Base-by-base conservation (phyloP, 2,888 invertebrate genomes). In the Pinctada fucata region DNA sequence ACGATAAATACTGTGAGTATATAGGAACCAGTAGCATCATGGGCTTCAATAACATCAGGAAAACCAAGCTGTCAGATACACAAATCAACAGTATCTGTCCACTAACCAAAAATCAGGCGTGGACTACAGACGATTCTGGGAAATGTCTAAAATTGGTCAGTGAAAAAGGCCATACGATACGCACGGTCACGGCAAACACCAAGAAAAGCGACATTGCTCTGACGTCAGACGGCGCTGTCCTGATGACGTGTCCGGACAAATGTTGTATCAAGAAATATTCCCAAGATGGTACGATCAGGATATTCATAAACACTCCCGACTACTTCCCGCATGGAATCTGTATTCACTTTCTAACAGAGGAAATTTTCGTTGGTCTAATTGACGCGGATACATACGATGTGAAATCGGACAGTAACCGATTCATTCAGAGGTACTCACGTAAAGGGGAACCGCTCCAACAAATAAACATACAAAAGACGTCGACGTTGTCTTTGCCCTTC, bases 191-290 rank as follows among this genome's bases (percentile, higher is more conserved):
- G 45, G 66, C 64, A 4, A 65, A 65, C 48, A 65, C 74, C 45
- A 65, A 66, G 66, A 65, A 66, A 16, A 66, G 74, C 8, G 74
- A 74, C 50, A 66, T 74, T 10, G 74, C 66, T 3, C 58, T 74
- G 13, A 74, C 74, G 31, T 65, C 74, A 3, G 74, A 74, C 6
- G 74, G 74, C 13, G 45, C 66, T 0, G 74, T 74, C 6, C 50
- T 74, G 6, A 49, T 74, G 10, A 49, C 74, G 2, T 74, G 74
- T 66, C 74, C 74, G 5, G 74, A 74, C 10, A 49, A 65, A 66
- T 74, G n/a, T 50, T 74, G 74, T 31, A 66, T 74, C 8, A 74
- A 74, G 66, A 74, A 48, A 13, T 74, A 65, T 66, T 64, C 65
- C 50, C 66, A 64, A 8, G 74, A 74, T 5, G 74, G 74, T 31